Evolutionary conservation across 1,140 invertebrate genomes (phyloP).

Genomic region (Drosophila subobscura): DNA sequence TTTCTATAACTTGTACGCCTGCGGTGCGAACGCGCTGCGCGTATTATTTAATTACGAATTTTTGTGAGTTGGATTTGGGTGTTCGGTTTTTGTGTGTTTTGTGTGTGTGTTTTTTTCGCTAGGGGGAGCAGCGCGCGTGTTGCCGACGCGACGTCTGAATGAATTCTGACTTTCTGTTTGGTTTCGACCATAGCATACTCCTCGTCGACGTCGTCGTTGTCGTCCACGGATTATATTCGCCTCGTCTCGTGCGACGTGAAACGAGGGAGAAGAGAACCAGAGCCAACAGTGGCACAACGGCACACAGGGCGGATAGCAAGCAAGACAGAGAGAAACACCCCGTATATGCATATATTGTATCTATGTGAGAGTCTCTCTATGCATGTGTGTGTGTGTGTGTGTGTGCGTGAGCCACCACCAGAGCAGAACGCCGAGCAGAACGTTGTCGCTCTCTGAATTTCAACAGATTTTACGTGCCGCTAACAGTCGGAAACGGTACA

Average conservation of each 20-base stretch:
- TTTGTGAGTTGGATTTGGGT: slow-evolving; percentile 12
- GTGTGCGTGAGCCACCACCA: slow-evolving; percentile 64
- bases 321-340: slow-evolving; percentile 25
- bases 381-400: slow-evolving; percentile 27
- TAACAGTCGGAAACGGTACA: slow-evolving; percentile 21
- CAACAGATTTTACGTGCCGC: no score
- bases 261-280: background rate
- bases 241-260: slow-evolving; percentile 33
- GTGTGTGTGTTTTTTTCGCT: slow-evolving; percentile 67
- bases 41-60: slow-evolving; percentile 28
- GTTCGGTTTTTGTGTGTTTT: slow-evolving; percentile 37
- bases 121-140: slow-evolving; percentile 78
- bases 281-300: no score
- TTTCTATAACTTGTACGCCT: no score
- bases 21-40: slow-evolving; percentile 36
- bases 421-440: slow-evolving; percentile 41
- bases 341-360: slow-evolving; percentile 37
- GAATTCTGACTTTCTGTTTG: slow-evolving; percentile 43
- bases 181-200: slow-evolving; percentile 39
- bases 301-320: slow-evolving; percentile 16
- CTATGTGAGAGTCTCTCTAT: slow-evolving; percentile 12
- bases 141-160: slow-evolving; percentile 83
- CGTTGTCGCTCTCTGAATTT: no score
- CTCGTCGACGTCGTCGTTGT: slow-evolving; percentile 20
- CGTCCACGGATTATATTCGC: slow-evolving; percentile 2